phyloP scores from a whole-genome alignment of 2,113 vertebrate genomes.

The Prionailurus bengalensis region DNA sequence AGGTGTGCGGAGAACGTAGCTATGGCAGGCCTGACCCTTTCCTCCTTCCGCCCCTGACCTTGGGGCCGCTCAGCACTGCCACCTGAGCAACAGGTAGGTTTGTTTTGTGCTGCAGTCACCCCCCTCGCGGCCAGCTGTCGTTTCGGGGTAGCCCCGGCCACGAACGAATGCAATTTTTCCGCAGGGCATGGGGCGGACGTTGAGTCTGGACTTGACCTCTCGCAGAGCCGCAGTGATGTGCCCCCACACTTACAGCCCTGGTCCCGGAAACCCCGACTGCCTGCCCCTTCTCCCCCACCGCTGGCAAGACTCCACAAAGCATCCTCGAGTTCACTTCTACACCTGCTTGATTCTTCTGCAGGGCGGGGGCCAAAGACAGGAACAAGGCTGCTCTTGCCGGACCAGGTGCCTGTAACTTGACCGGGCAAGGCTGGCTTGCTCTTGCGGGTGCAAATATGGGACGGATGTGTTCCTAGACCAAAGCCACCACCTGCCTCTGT shows the following conservation, averaged over 20 bases:
- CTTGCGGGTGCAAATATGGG: background rate
- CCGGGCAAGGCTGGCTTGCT: rapidly evolving
- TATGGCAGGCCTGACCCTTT: background rate
- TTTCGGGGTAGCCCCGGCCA: background rate
- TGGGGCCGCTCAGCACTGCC: background rate
- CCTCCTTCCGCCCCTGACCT: rapidly evolving
- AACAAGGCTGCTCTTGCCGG: background rate
- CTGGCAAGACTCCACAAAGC: no score
- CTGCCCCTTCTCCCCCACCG: background rate
- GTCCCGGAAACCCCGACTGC: no score
- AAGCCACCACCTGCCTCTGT: background rate
- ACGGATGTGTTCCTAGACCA: background rate
- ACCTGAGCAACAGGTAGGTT: background rate
- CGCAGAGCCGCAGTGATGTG: rapidly evolving
- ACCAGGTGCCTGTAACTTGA: background rate
- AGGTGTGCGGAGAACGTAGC: rapidly evolving
- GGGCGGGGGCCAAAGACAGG: background rate
- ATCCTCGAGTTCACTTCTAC: background rate
- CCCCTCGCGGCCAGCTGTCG: no score
- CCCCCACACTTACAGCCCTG: background rate
- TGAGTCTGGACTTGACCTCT: background rate
- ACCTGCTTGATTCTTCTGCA: rapidly evolving
- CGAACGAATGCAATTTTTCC: background rate
- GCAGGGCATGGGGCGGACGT: rapidly evolving
- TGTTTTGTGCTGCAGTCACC: no score